Evolutionary conservation across 2,113 vertebrate genomes (phyloP).

Genomic region (Columba janthina): DNA sequence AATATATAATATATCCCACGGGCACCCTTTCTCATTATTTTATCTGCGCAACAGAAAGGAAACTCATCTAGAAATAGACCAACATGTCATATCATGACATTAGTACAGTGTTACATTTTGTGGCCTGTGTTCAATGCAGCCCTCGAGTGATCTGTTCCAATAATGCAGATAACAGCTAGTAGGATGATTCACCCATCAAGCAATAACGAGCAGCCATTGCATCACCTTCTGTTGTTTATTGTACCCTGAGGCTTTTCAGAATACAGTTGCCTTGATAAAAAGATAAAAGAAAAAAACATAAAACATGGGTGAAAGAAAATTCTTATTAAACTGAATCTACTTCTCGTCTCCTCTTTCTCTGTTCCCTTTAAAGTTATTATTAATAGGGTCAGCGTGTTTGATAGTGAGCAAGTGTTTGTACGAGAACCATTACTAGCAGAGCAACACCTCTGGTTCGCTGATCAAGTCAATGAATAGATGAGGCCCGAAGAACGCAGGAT

Average conservation of each 20-base stretch:
- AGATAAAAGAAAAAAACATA: constrained; percentile 69
- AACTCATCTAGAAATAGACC: background rate
- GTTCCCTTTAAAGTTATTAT: constrained; percentile 43
- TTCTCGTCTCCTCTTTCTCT: constrained; percentile 20
- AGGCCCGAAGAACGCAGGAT: background rate
- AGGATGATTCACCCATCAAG: constrained; percentile 58
- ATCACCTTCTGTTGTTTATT: constrained; percentile 72
- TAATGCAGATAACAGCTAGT: constrained; percentile 34
- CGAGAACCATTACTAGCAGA: background rate
- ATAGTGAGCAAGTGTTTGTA: background rate
- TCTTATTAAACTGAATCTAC: constrained; percentile 41
- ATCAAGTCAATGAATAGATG: background rate
- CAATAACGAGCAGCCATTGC: constrained; percentile 63
- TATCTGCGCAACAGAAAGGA: background rate
- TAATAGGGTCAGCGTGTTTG: constrained; percentile 10
- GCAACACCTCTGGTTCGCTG: background rate
- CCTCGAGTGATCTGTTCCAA: constrained; percentile 41
- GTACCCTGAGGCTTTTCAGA: constrained; percentile 61
- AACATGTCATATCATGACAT: background rate
- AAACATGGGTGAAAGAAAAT: constrained; percentile 53
- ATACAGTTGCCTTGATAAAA: constrained; percentile 68
- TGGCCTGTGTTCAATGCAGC: background rate
- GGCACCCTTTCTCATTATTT: background rate
- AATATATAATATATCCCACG: background rate
- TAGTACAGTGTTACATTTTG: background rate